Evolutionary conservation across 2,113 vertebrate genomes (phyloP).

Genomic region (Pterophyllum scalare): DNA sequence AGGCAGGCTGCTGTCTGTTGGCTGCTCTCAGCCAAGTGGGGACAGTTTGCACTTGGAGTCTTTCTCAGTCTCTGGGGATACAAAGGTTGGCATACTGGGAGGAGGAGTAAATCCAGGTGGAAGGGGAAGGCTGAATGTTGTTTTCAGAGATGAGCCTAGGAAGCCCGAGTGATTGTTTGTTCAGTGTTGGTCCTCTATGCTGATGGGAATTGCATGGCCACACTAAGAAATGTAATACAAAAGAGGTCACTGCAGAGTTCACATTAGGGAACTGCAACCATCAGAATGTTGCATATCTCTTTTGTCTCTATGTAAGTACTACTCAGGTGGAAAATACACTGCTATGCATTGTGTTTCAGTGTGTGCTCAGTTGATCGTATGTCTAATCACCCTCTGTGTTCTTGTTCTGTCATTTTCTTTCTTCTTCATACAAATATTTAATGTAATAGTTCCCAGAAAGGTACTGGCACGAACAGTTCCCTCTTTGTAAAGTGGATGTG

Average conservation of each 20-base stretch:
- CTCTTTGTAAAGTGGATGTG: slow-evolving; percentile 52
- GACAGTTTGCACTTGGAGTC: slow-evolving; percentile 78
- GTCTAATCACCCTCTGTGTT: slow-evolving; percentile 49
- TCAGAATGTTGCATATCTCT: slow-evolving; percentile 69
- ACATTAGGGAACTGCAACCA: slow-evolving; percentile 43
- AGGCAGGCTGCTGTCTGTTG: slow-evolving; percentile 75
- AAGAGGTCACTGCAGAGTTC: slow-evolving; percentile 47
- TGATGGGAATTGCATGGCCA: slow-evolving; percentile 52
- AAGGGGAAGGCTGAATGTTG: slow-evolving; percentile 36
- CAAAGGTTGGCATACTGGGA: slow-evolving; percentile 72
- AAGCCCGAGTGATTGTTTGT: slow-evolving; percentile 54
- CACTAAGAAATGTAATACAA: slow-evolving; percentile 47
- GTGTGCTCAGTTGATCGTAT: slow-evolving; percentile 63
- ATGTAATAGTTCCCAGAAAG: slow-evolving; percentile 43
- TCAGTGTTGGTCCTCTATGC: slow-evolving; percentile 45
- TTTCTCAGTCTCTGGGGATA: slow-evolving; percentile 69
- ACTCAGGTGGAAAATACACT: slow-evolving; percentile 84
- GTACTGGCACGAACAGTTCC: slow-evolving; percentile 41
- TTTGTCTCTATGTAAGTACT: slow-evolving; percentile 76
- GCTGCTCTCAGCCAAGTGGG: slow-evolving; percentile 62
- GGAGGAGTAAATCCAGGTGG: slow-evolving; percentile 54
- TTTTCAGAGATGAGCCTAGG: slow-evolving; percentile 61
- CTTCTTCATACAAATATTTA: slow-evolving; percentile 58
- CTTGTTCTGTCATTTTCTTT: slow-evolving; percentile 53
- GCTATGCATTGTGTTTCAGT: slow-evolving; percentile 78